A percentile compares a stretch with the other conserved stretches of the same genome.
Evolutionary conservation across 2,888 invertebrate genomes (phyloP).

Genomic region (Ptychoptera contaminata): DNA sequence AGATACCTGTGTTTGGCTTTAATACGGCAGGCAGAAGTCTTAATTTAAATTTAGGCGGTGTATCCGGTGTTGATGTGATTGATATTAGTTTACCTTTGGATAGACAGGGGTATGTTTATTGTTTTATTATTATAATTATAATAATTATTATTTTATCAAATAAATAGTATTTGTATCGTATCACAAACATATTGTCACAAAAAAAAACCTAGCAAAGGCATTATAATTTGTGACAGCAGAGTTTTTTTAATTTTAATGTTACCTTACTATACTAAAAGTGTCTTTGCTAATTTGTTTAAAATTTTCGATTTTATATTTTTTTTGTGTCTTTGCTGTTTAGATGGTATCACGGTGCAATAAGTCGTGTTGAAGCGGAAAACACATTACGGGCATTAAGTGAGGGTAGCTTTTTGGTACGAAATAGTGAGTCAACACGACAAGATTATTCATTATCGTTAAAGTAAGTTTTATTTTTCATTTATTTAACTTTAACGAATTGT

Average conservation of each 20-base stretch:
- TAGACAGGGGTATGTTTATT: conserved; percentile 59
- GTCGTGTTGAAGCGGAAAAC: conserved; percentile 80
- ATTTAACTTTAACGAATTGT: neutral
- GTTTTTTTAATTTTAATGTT: too few species aligned
- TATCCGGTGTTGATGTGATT: conserved; percentile 51
- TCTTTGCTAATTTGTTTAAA: neutral
- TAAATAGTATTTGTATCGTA: too few species aligned
- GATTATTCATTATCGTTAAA: conserved; percentile 90
- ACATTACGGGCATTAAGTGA: conserved; percentile 68
- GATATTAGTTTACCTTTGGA: conserved; percentile 70
- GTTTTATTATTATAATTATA: neutral
- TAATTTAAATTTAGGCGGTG: conserved; percentile 51
- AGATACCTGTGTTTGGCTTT: conserved; percentile 31
- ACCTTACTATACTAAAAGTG: too few species aligned
- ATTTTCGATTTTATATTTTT: neutral
- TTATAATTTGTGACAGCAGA: too few species aligned
- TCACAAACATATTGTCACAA: conserved; percentile 3
- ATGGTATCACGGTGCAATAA: conserved; percentile 93
- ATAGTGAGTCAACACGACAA: conserved; percentile 84
- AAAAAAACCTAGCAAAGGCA: conserved; percentile 3
- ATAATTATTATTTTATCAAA: too few species aligned
- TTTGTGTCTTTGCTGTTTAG: conserved; percentile 27
- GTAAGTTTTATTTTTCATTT: conserved; percentile 40
- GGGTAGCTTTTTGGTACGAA: conserved; percentile 87
- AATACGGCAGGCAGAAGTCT: conserved; percentile 37